Percentiles rank a stretch among this genome's conserved stretches.
Evolutionary conservation across 2,888 invertebrate genomes (phyloP).

Genomic region (Abscondita cerata): DNA sequence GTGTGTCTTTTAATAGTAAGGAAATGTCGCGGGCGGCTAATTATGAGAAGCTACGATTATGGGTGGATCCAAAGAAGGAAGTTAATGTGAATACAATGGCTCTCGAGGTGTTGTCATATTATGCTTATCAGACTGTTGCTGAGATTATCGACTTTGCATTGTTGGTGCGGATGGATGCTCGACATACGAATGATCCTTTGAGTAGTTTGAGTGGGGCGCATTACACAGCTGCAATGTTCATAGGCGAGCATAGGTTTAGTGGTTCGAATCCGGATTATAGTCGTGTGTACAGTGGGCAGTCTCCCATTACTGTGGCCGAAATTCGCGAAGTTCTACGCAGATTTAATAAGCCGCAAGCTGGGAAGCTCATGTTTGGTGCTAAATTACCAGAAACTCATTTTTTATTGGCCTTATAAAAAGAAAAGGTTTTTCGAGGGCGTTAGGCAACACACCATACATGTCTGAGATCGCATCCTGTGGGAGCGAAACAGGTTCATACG

Average conservation of each 20-base stretch:
- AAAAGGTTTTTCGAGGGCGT: background rate
- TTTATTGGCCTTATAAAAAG: slow-evolving; percentile 49
- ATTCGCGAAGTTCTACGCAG: slow-evolving; percentile 84
- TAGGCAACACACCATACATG: slow-evolving; percentile 22
- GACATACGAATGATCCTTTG: slow-evolving; percentile 73
- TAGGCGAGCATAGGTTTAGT: slow-evolving; percentile 60
- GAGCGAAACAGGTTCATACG: slow-evolving; percentile 6
- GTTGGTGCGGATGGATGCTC: slow-evolving; percentile 78
- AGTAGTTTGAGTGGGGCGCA: slow-evolving; percentile 71
- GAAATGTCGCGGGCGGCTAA: slow-evolving; percentile 46
- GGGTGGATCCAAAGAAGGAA: slow-evolving; percentile 70
- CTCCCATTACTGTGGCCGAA: slow-evolving; percentile 79
- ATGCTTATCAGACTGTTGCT: slow-evolving; percentile 91
- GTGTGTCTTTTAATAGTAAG: slow-evolving; percentile 69
- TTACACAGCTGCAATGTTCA: slow-evolving; percentile 68
- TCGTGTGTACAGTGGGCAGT: slow-evolving; percentile 69
- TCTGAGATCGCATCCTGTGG: background rate
- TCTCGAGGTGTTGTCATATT: slow-evolving; percentile 80
- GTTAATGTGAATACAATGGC: slow-evolving; percentile 68
- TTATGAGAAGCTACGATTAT: slow-evolving; percentile 64
- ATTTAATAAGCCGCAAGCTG: slow-evolving; percentile 68
- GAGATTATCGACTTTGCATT: slow-evolving; percentile 86
- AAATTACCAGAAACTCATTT: slow-evolving; percentile 53
- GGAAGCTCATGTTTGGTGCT: slow-evolving; percentile 61
- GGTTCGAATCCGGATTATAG: slow-evolving; percentile 59